Base-by-base conservation (phyloP, 2,888 invertebrate species). In the Habrosyne pyritoides region DNA sequence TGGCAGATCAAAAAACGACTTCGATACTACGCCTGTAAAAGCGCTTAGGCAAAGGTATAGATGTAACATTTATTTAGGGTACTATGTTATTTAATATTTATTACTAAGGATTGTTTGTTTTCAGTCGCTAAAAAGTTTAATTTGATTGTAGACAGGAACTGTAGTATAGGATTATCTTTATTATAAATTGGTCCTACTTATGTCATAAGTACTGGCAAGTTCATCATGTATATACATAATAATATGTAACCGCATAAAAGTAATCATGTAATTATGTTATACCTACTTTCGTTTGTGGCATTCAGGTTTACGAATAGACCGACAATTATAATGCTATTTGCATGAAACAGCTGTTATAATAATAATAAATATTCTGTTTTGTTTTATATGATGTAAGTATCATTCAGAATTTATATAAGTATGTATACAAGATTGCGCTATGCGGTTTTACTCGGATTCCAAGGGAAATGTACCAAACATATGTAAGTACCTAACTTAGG, bases 301-400 rank as follows among this genome's bases (percentile, higher is more conserved):
- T 69, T 69, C 64, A 67, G 66, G 70, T 67, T 65, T 63, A 61
- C 60, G 64, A 68, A 75, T 67, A 65, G 61, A 59, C 55, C 59
- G 53, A 67, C 81, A 80, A 84, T 85, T 86, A 85, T 79, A 81
- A 81, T 75, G 79, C 75, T 75, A 85, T 84, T 82, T 82, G 79
- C 69, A 73, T 75, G 68, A 74, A 77, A 78, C 63, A 60, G 61
- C 63, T 63, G 67, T 64, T 71, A 69, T 66, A 57, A 63, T 60
- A 61, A 65, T 64, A 61, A 64, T 64, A 60, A 54, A 65, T 67
- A 58, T 71, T 59, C 61, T 59, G 59, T 60, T 71, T 50, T 56
- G n/a, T 33, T 42, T 42, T 42, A 18, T 42, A 18, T 42, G n/a
- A 18, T 42, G 42, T 18, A 42, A 42, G 42, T 18, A 53, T 60